A percentile compares a stretch with the other conserved stretches of the same genome.
These are phyloP conservation scores for Drosophila paucipuncta DNA, from an alignment of 2,888 invertebrate genomes.

Conservation along the genomic window DNA sequence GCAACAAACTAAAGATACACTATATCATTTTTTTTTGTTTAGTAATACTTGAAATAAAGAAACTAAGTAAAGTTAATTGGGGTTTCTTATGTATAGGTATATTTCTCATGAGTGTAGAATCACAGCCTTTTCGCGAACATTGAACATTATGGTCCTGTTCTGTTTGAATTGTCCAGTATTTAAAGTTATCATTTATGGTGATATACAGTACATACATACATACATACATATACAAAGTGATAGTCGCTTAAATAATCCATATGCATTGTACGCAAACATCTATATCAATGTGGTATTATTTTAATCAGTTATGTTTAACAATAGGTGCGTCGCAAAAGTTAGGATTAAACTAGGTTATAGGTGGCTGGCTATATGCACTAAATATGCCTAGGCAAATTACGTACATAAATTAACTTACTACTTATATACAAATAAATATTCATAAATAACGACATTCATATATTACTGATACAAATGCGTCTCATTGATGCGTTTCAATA, in stretches of 20 bases:
- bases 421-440: constrained; percentile 75
- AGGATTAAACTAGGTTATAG: constrained; percentile 42
- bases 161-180: constrained; percentile 73
- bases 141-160: constrained; percentile 60
- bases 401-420: constrained; percentile 35
- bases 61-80: constrained; percentile 47
- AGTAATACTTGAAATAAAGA: constrained; percentile 63
- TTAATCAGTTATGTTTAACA: constrained; percentile 58
- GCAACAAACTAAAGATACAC: constrained; percentile 54
- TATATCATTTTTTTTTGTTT: constrained; percentile 3
- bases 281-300: constrained; percentile 36
- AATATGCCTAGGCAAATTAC: constrained; percentile 26
- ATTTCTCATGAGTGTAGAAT: constrained; percentile 80
- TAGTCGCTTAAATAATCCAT: constrained; percentile 42
- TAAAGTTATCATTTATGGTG: constrained; percentile 44
- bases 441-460: constrained; percentile 44
- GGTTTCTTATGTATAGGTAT: constrained; percentile 54
- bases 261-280: constrained; percentile 41
- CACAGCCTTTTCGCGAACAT: constrained; percentile 78
- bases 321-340: constrained; percentile 46
- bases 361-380: constrained; percentile 52
- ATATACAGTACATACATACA: constrained; percentile 34
- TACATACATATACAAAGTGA: constrained; percentile 21
- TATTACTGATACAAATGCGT: constrained; percentile 34
- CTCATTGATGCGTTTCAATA: constrained; percentile 30